Conservation (phyloP, 2,797 vertebrate species). For the Lutjanus argentimaculatus region DNA sequence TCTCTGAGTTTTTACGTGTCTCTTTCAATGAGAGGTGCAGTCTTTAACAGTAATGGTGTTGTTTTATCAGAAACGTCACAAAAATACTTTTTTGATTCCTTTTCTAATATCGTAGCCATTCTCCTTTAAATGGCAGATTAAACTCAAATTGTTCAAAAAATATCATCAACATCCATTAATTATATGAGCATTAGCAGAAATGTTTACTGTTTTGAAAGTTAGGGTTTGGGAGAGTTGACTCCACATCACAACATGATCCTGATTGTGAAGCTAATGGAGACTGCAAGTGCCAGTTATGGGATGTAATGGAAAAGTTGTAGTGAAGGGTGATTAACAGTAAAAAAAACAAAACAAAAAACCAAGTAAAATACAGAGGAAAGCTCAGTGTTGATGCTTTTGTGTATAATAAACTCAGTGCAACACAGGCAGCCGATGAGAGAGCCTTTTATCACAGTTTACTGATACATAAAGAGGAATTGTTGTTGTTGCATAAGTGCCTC, state of each 20-base stretch:
- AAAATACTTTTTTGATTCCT: neutral
- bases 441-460: constrained; percentile 34
- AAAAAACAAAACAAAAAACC: neutral
- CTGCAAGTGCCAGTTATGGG: neutral
- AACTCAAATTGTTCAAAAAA: neutral
- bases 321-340: constrained; percentile 12
- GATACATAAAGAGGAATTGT: constrained; percentile 51
- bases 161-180: neutral
- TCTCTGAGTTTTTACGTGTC: neutral
- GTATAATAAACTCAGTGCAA: constrained; percentile 16
- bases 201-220: neutral
- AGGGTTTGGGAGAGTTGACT: constrained; percentile 16
- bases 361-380: neutral
- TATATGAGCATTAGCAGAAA: neutral
- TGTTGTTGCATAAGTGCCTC: constrained; percentile 52
- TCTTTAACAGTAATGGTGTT: neutral
- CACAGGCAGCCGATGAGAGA: constrained; percentile 17
- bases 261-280: neutral
- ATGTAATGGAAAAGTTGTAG: constrained; percentile 19
- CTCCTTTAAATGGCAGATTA: neutral
- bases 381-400: neutral
- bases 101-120: neutral
- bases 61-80: constrained; percentile 6
- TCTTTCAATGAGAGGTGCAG: neutral
- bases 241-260: constrained; percentile 9